Base-by-base conservation (phyloP, 2,888 invertebrate species). In the Polyommatus iphigenia region DNA sequence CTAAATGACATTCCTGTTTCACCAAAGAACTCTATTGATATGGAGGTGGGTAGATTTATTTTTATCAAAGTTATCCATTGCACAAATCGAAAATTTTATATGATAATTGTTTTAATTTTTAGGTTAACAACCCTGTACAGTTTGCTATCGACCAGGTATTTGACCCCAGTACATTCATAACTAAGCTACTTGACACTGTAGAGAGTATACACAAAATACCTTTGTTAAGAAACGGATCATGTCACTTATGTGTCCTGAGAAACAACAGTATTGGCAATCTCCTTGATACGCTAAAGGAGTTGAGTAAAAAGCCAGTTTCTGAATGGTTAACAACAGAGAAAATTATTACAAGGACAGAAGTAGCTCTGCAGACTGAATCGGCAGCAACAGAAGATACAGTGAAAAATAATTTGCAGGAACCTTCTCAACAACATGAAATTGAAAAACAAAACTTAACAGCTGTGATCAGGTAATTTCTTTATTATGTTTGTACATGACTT, bases 391-490 rank as follows among this genome's bases (percentile, higher is more conserved):
- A 80, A 1, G 80, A 78, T 3, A 67, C 59, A 13, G 79, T 83
- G 10, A 79, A 73, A 41, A 82, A 79, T 77, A 81, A 80, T 80
- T 85, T 82, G 80, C 86, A 82, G 78, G 85, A 79, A 75, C 80
- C 78, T 46, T 82, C 87, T 50, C 81, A 85, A 78, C 82, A 83
- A 46, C 90, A 92, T 73, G 86, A 90, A 76, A 93, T 89, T 73
- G 91, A 88, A 77, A 93, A 88, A 76, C 87, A 79, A 46, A 88
- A 87, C 80, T 86, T 90, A 77, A 82, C 84, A 10, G 83, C 83
- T n/a, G 82, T 89, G 6, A 86, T 91, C 72, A 79, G 88, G 89
- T 87, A 81, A 67, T 36, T 46, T 76, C 54, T 32, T 24, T 57
- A 20, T 72, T 57, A 41, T 62, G 46, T 46, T 46, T 3, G 41